phyloP scores from a whole-genome alignment of 2,113 vertebrate genomes.

The Lipotes vexillifer region DNA sequence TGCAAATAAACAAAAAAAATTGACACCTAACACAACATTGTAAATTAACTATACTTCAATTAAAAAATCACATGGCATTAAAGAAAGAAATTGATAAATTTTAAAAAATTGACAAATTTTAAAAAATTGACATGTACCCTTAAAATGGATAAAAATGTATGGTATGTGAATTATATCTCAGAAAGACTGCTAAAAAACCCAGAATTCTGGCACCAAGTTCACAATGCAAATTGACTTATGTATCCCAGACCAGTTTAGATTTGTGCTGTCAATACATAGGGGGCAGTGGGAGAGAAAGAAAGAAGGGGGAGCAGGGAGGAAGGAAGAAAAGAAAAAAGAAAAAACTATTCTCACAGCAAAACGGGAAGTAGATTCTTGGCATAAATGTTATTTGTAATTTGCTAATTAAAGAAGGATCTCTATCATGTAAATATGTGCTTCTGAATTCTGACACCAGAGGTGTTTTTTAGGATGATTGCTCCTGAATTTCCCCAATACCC shows the following conservation, averaged over 20 bases:
- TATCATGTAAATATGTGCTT: neutral
- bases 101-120: accelerated
- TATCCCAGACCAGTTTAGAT: neutral
- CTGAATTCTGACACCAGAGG: neutral
- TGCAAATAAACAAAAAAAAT: neutral
- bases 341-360: neutral
- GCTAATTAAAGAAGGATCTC: neutral
- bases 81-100: neutral
- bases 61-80: neutral
- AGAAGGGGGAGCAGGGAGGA: neutral
- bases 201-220: neutral
- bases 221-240: neutral
- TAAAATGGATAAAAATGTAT: neutral
- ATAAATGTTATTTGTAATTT: neutral
- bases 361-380: neutral
- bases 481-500: neutral
- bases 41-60: neutral
- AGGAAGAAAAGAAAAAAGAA: neutral
- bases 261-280: neutral
- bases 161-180: neutral
- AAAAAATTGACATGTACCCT: neutral
- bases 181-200: neutral
- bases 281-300: neutral
- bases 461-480: neutral
- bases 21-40: neutral